phyloP scores from a whole-genome alignment of 2,888 invertebrate genomes.

The Desoria tigrina region DNA sequence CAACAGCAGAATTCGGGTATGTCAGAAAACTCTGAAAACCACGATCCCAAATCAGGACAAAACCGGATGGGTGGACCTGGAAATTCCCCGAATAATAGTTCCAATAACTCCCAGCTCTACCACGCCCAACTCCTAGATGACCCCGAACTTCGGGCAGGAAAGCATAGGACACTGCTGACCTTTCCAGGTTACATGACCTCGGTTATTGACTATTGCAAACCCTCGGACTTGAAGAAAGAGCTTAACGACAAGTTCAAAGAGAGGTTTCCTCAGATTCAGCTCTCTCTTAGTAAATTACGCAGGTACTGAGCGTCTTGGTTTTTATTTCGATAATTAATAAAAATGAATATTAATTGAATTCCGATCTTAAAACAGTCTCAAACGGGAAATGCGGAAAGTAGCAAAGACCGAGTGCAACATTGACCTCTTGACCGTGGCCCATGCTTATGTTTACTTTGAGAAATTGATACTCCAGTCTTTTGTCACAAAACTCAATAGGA shows the following conservation, averaged over 20 bases:
- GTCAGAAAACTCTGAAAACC: conserved; percentile 14
- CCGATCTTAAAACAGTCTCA: conserved; percentile 67
- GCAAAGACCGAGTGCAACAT: conserved; percentile 77
- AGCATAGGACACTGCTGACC: conserved; percentile 67
- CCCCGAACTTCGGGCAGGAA: conserved; percentile 60
- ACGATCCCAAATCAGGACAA: conserved; percentile 16
- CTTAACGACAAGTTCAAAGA: conserved; percentile 94
- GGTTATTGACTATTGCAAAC: conserved; percentile 93
- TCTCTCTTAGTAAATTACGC: conserved; percentile 91
- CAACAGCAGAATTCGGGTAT: conserved; percentile 1
- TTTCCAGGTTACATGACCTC: conserved; percentile 69
- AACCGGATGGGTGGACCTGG: conserved; percentile 22
- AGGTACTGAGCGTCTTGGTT: conserved; percentile 64
- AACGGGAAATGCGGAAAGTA: conserved; percentile 92
- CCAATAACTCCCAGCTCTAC: conserved; percentile 61
- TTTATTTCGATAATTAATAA: neutral
- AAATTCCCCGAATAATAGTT: neutral
- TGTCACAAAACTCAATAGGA: conserved; percentile 92
- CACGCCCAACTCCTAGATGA: conserved; percentile 89
- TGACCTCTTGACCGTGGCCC: conserved; percentile 89
- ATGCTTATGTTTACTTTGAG: conserved; percentile 98
- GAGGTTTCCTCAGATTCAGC: conserved; percentile 89
- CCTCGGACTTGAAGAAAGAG: conserved; percentile 93
- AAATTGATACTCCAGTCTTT: conserved; percentile 87
- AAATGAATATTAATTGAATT: neutral